Percentiles rank a stretch among this genome's conserved stretches.
These are phyloP conservation scores for Spinus olivaceus DNA, from an alignment of 2,797 vertebrate species.

Conservation along the genomic window DNA sequence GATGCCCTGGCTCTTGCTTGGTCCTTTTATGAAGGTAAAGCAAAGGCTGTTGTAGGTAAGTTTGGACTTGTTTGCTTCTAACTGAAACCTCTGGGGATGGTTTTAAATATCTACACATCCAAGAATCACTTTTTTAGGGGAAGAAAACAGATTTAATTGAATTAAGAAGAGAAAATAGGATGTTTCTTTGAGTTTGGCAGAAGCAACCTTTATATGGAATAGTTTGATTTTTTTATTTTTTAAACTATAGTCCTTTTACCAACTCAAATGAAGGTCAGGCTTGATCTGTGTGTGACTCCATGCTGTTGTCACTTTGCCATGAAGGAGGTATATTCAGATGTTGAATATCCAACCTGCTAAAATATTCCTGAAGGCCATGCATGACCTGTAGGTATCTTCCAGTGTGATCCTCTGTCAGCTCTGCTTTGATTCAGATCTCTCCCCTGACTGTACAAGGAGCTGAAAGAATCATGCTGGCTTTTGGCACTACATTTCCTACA, in stretches of 20 bases:
- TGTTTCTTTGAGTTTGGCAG: background rate
- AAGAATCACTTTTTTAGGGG: background rate
- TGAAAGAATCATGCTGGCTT: background rate
- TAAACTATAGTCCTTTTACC: background rate
- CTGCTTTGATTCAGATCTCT: background rate
- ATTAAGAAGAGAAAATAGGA: background rate
- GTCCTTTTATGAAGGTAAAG: constrained; percentile 96
- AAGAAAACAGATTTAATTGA: background rate
- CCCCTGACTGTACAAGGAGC: background rate
- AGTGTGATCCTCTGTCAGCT: background rate
- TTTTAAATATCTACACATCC: background rate
- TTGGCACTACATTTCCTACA: background rate
- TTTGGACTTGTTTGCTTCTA: background rate
- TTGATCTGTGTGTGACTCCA: background rate
- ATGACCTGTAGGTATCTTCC: background rate
- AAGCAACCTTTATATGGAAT: background rate
- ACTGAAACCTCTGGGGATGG: background rate
- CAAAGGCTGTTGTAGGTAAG: constrained; percentile 94
- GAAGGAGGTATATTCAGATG: background rate
- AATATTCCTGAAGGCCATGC: background rate
- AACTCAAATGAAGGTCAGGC: background rate
- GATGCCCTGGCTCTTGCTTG: constrained; percentile 92
- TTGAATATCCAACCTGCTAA: background rate
- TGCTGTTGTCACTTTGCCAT: background rate
- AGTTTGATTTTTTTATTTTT: background rate